phyloP scores from a whole-genome alignment of 2,888 invertebrate genomes.

The Eristalis tenax region DNA sequence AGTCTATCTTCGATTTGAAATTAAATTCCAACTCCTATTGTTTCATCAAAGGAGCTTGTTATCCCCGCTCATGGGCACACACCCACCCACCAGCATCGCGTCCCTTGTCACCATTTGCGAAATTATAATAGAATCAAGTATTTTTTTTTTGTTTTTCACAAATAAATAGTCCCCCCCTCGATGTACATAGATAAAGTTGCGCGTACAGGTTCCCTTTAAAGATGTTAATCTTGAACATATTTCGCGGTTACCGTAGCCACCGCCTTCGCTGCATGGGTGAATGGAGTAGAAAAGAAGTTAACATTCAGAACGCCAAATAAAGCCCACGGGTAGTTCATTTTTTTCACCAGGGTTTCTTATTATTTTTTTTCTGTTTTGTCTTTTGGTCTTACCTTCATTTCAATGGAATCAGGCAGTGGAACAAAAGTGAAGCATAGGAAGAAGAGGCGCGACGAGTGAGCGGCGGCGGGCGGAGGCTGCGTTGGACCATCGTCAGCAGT shows the following conservation, averaged over 20 bases:
- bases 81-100: not conserved
- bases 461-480: not conserved
- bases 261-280: constrained; percentile 32
- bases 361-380: not conserved
- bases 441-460: no score
- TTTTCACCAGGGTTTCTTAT: not conserved
- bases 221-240: constrained; percentile 28
- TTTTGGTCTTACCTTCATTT: not conserved
- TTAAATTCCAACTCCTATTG: no score
- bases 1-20: no score
- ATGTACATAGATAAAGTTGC: constrained; percentile 24
- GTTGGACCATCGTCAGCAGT: not conserved
- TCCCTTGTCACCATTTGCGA: not conserved
- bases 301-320: constrained; percentile 56
- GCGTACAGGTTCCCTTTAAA: not conserved
- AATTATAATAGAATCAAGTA: not conserved
- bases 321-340: constrained; percentile 39
- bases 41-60: no score
- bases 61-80: not conserved
- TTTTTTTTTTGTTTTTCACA: not conserved
- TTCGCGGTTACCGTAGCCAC: constrained; percentile 15
- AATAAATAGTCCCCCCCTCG: constrained; percentile 6
- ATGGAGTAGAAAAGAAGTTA: constrained; percentile 29
- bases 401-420: constrained; percentile 37
- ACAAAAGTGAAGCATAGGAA: constrained; percentile 6